Evolutionary conservation across 2,113 vertebrate species (phyloP).

Genomic region (Lagenorhynchus albirostris): DNA sequence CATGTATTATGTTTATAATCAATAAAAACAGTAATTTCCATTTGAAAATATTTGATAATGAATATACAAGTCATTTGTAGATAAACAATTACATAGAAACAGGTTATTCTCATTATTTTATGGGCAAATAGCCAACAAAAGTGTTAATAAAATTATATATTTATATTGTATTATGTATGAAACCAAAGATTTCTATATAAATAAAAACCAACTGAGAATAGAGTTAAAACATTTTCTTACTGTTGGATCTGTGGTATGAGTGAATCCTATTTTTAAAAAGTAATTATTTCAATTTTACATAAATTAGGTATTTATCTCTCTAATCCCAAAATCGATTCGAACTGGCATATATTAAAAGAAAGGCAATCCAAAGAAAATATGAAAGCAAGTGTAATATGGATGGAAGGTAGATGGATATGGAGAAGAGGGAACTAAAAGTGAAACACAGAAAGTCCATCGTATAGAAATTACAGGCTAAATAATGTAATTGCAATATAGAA

Average conservation of each 20-base stretch:
- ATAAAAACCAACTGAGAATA: neutral
- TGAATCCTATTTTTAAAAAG: neutral
- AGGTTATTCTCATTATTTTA: conserved; percentile 7
- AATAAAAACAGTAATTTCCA: conserved; percentile 28
- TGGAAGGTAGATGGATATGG: neutral
- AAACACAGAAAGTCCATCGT: neutral
- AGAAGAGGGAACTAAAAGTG: neutral
- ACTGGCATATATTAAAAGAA: neutral
- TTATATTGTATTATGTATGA: neutral
- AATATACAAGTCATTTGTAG: neutral
- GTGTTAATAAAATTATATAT: neutral
- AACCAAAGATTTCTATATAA: neutral
- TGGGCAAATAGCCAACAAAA: conserved; percentile 10
- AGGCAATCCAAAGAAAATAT: neutral
- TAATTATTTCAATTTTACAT: neutral
- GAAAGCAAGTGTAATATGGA: neutral
- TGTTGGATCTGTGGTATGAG: neutral
- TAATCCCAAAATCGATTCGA: neutral
- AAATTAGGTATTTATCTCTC: neutral
- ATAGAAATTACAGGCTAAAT: neutral
- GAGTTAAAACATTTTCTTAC: neutral
- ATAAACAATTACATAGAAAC: conserved; percentile 10
- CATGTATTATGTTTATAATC: neutral
- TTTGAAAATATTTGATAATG: conserved; percentile 38
- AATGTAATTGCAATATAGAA: neutral